Conservation (phyloP, 2,888 invertebrate species). For the Pandemis heparana region DNA sequence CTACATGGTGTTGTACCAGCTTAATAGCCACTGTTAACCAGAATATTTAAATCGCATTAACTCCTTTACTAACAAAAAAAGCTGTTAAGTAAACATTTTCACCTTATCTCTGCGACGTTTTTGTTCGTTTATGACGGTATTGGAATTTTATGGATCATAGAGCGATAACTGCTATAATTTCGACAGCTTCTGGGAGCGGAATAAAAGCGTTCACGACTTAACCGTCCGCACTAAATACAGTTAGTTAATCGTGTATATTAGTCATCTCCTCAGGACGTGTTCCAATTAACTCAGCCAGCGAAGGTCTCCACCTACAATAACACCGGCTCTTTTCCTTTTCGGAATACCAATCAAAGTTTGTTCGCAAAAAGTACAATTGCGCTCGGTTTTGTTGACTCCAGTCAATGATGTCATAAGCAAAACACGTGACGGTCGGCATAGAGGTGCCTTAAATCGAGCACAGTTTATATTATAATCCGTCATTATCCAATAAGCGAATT, state of each 20-base stretch:
- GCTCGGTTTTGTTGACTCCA: background rate
- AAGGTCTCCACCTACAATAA: conserved; percentile 36
- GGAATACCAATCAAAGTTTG: conserved; percentile 22
- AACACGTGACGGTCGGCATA: conserved; percentile 25
- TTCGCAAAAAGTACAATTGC: conserved; percentile 27
- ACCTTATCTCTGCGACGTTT: conserved; percentile 23
- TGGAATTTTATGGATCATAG: conserved; percentile 34
- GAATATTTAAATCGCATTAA: conserved; percentile 9
- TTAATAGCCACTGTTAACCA: conserved; percentile 11
- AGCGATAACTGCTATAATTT: conserved; percentile 28
- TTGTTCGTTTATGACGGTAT: conserved; percentile 30
- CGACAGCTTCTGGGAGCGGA: conserved; percentile 14
- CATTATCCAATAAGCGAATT: conserved; percentile 38
- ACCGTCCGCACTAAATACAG: conserved; percentile 29
- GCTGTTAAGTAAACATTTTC: conserved; percentile 13
- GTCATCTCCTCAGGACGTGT: conserved; percentile 49
- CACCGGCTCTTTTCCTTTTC: conserved; percentile 24
- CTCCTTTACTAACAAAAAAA: conserved; percentile 21
- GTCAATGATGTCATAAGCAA: conserved; percentile 37
- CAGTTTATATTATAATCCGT: conserved; percentile 32
- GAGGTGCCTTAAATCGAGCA: conserved; percentile 15
- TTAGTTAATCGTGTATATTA: conserved; percentile 39
- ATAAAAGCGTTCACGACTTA: conserved; percentile 22
- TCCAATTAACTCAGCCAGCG: conserved; percentile 49
- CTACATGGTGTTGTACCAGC: conserved; percentile 7